Evolutionary conservation across 2,888 invertebrate genomes (phyloP).

Genomic region (Magallana nippona): DNA sequence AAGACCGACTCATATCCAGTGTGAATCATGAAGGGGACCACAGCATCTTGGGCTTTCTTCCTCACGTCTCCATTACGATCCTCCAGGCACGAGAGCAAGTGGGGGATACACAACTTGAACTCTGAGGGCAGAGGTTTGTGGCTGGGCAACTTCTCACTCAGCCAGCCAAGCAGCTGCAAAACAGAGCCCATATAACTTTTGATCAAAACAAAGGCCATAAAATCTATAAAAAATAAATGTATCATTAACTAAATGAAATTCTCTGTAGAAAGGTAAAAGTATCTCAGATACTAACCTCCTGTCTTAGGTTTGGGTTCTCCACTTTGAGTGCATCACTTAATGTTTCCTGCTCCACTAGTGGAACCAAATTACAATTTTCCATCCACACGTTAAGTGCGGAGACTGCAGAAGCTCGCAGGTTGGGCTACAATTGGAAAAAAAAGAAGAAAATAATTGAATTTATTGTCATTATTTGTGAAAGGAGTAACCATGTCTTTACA

Average conservation of each 20-base stretch:
- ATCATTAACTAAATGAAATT: too few species aligned
- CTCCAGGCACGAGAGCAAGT: slow-evolving; percentile 90
- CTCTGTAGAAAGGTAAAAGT: too few species aligned
- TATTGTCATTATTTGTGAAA: too few species aligned
- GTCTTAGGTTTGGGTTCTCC: slow-evolving; percentile 90
- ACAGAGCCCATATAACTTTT: not conserved
- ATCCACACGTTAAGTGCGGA: slow-evolving; percentile 93
- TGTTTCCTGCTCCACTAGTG: slow-evolving; percentile 92
- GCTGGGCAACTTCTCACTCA: slow-evolving; percentile 88
- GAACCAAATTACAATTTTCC: slow-evolving; percentile 87
- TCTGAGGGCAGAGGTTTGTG: slow-evolving; percentile 84
- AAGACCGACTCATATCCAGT: slow-evolving; percentile 90
- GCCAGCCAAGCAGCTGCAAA: slow-evolving; percentile 87
- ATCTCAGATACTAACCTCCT: slow-evolving; percentile 81
- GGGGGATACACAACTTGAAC: slow-evolving; percentile 87
- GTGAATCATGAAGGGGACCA: slow-evolving; percentile 95
- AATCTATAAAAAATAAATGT: too few species aligned
- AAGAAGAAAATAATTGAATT: too few species aligned
- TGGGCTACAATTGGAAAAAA: slow-evolving; percentile 83
- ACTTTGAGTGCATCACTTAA: slow-evolving; percentile 90
- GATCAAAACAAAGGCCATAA: too few species aligned
- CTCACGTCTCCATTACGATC: slow-evolving; percentile 95
- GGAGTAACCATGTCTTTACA: too few species aligned
- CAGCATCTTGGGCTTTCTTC: slow-evolving; percentile 92
- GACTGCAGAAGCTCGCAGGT: slow-evolving; percentile 89